Conservation (phyloP, 2,888 invertebrate species). For the Glaucopsyche alexis region DNA sequence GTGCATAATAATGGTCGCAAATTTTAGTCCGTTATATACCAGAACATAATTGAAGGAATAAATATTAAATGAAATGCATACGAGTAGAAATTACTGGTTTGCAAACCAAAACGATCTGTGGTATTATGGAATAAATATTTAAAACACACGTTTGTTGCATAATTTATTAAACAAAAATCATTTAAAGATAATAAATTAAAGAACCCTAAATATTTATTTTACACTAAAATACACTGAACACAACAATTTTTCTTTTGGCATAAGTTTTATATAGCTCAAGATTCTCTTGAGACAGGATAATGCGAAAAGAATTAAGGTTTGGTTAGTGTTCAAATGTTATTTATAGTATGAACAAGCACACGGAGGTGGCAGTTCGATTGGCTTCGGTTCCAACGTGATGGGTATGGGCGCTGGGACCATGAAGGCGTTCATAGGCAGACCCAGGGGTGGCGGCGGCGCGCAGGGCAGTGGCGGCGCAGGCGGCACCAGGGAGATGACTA, state of each 20-base stretch:
- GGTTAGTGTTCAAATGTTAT: conserved; percentile 19
- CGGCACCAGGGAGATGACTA: conserved; percentile 56
- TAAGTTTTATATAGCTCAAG: background rate
- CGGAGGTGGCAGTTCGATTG: conserved; percentile 45
- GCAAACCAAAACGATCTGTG: background rate
- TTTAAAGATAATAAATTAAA: background rate
- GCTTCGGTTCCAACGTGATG: conserved; percentile 62
- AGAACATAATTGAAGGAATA: conserved; percentile 16
- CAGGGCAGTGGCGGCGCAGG: conserved; percentile 49
- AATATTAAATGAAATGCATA: conserved; percentile 2
- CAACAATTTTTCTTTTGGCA: background rate
- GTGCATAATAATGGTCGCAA: background rate
- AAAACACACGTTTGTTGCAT: background rate
- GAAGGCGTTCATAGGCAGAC: conserved; percentile 65
- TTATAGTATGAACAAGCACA: conserved; percentile 45
- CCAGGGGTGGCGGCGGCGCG: conserved; percentile 48
- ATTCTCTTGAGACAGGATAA: too few species aligned
- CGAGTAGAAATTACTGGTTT: conserved; percentile 3
- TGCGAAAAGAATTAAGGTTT: background rate
- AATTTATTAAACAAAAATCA: conserved; percentile 4
- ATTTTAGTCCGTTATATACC: conserved; percentile 29
- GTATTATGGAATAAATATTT: background rate
- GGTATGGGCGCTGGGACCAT: conserved; percentile 65
- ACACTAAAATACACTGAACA: background rate
- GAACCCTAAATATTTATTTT: background rate